Evolutionary conservation across 2,113 vertebrate genomes (phyloP), one percentile per base, ranked within the genome.

Genomic region (Cyrtonyx montezumae): DNA sequence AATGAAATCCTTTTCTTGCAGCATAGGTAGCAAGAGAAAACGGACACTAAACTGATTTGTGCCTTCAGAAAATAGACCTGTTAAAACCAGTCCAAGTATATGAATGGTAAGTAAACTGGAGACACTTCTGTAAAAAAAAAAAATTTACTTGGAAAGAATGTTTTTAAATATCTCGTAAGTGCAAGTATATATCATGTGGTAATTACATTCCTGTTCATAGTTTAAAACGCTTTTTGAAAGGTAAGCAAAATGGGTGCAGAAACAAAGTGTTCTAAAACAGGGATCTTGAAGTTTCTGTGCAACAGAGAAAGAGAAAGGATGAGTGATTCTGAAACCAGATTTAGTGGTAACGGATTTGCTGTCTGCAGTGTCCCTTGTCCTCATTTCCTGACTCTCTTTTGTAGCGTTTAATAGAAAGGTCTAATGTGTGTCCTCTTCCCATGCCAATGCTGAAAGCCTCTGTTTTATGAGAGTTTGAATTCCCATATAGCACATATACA

Each of bases 401-500:
- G 22, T 59, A 14, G 16, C 17, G 37, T 13, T 51, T 56, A 63
- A 32, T 26, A 18, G 32, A 18, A 51, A 10, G 11, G 8, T 32
- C 20, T 11, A 26, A 13, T 6, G 8, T 28, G 3, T 42, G 62
- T 20, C 37, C 45, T 55, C 48, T 53, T 14, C 10, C 58, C 18
- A 12, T 18, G 30, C 51, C 13, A 42, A n/a, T 12, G 37, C 55
- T 30, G 51, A 40, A 42, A 36, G n/a, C 36, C 34, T 28, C 51
- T 3, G 1, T 16, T 17, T 53, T 25, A 23, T 16, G 21, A 66
- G 8, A 59, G 36, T 48, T 58, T 45, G 45, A 53, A 28, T 53
- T 10, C n/a, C 43, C 1, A 0, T 11, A 16, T 4, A 42, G 37
- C 6, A 34, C n/a, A 9, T 36, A 13, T 22, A 11, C 48, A 32